These are phyloP conservation scores for Rhinoraja longicauda DNA, from an alignment of 2,797 vertebrate species.

Conservation along the genomic window DNA sequence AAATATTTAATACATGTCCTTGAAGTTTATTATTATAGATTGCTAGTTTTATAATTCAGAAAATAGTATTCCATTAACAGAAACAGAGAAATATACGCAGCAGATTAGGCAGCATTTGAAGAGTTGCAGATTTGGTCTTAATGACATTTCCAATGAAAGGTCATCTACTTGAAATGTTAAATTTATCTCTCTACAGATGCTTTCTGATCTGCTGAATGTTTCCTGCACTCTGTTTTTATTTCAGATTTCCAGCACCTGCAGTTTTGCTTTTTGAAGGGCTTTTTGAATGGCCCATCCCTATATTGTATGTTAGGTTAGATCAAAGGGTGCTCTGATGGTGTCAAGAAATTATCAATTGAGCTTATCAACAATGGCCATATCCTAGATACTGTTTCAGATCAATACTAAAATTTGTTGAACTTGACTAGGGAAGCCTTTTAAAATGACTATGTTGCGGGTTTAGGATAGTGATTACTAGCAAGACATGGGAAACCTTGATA, in stretches of 20 bases:
- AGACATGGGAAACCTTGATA: neutral
- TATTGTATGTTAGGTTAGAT: neutral
- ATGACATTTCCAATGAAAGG: no score
- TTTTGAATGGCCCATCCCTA: neutral
- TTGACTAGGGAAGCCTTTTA: neutral
- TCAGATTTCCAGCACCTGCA: no score
- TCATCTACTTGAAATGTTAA: no score
- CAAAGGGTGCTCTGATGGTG: neutral
- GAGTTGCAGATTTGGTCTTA: no score
- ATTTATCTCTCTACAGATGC: no score
- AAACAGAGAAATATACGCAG: no score
- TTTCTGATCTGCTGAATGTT: no score
- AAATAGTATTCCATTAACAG: neutral
- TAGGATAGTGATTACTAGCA: neutral
- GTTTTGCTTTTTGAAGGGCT: no score
- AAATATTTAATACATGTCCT: conserved; percentile 7
- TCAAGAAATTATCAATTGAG: neutral
- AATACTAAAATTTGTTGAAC: neutral
- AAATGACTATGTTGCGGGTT: no score
- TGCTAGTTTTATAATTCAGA: neutral
- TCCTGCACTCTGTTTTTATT: no score
- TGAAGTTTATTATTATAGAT: neutral
- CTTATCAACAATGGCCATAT: neutral
- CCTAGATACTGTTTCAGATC: neutral
- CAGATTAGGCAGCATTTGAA: no score